Evolutionary conservation across 2,888 invertebrate genomes (phyloP).

Genomic region (Folsomia candida): DNA sequence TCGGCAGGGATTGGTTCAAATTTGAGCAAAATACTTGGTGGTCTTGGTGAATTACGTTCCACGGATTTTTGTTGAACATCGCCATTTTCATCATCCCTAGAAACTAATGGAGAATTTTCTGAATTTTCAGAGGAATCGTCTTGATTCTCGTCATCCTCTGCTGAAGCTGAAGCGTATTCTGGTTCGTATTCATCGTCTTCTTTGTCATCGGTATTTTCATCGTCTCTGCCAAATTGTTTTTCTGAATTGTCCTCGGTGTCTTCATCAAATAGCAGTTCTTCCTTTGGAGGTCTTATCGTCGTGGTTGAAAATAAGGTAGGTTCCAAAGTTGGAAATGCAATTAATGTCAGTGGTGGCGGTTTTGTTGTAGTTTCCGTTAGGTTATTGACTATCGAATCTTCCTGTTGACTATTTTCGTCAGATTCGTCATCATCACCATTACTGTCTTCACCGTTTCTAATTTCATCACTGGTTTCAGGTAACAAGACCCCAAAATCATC

Average conservation of each 20-base stretch:
- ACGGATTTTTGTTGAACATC: neutral
- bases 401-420: conserved; percentile 1
- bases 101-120: neutral
- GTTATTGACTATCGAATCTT: neutral
- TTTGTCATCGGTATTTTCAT: conserved; percentile 15
- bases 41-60: neutral
- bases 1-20: conserved; percentile 18
- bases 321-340: neutral
- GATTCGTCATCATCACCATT: neutral
- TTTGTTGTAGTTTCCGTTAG: neutral
- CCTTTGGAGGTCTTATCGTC: neutral
- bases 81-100: neutral
- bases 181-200: conserved; percentile 17
- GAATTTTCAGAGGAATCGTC: neutral
- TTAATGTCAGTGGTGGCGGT: neutral
- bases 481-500: conserved; percentile 10
- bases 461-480: neutral
- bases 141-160: neutral
- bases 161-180: too few relatives aligned
- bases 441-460: conserved; percentile 17
- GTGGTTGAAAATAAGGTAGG: too few relatives aligned
- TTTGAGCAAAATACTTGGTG: conserved; percentile 13
- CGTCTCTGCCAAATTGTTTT: neutral
- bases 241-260: conserved; percentile 21
- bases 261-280: conserved; percentile 20